A percentile compares a stretch with the other conserved stretches of the same genome.
Conservation (phyloP, 2,888 invertebrate genomes). For the Lottia scabra region DNA sequence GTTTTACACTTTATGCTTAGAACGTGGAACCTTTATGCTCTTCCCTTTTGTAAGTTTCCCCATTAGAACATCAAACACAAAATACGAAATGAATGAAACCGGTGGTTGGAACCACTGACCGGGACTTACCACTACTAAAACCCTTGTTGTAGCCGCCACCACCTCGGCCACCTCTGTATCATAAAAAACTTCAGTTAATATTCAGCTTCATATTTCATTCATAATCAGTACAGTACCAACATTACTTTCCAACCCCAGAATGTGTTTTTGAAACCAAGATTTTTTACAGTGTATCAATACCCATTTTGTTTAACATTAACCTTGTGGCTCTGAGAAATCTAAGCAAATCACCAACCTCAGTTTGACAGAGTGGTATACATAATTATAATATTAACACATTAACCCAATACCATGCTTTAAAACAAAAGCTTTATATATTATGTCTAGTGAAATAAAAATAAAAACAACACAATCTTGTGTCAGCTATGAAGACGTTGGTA, state of each 20-base stretch:
- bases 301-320: neutral
- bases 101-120: conserved; percentile 32
- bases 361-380: neutral
- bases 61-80: neutral
- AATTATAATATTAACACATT: neutral
- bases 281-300: neutral
- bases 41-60: neutral
- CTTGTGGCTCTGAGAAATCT: neutral
- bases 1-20: neutral
- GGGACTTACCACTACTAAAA: conserved; percentile 62
- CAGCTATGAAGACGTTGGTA: too few species aligned
- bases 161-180: conserved; percentile 61
- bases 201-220: neutral
- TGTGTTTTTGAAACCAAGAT: neutral
- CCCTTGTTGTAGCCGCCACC: conserved; percentile 63
- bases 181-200: conserved; percentile 26
- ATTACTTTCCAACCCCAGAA: neutral
- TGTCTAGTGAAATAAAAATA: too few species aligned
- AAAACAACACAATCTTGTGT: too few species aligned
- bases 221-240: neutral
- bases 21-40: neutral
- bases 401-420: neutral
- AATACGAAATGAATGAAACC: conserved; percentile 11
- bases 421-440: neutral
- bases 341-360: conserved; percentile 3